phyloP scores from a whole-genome alignment of 2,797 vertebrate species.

The Podarcis lilfordi region DNA sequence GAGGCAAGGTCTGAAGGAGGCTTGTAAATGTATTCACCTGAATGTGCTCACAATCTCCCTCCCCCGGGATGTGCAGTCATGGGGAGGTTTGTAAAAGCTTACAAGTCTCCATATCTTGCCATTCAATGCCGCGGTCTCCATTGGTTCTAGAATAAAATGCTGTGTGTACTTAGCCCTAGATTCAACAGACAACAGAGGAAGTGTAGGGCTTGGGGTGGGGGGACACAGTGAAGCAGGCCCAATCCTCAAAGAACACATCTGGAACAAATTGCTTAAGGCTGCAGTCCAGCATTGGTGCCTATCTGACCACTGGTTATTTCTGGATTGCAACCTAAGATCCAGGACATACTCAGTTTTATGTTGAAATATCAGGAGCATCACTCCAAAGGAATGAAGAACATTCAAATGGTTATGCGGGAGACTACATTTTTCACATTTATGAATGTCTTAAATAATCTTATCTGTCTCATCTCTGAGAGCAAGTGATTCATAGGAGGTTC shows the following conservation, averaged over 20 bases:
- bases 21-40: too few relatives aligned
- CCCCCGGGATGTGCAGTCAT: too few relatives aligned
- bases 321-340: neutral
- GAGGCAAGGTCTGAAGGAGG: too few relatives aligned
- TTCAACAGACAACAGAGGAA: neutral
- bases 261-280: neutral
- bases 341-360: neutral
- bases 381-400: constrained; percentile 3
- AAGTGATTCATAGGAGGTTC: neutral
- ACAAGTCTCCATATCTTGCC: too few relatives aligned
- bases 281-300: neutral
- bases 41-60: too few relatives aligned
- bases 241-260: neutral
- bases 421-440: constrained; percentile 20
- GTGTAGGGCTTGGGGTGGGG: too few relatives aligned
- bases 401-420: constrained; percentile 3
- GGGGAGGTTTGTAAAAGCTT: too few relatives aligned
- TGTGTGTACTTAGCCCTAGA: neutral
- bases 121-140: too few relatives aligned
- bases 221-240: neutral
- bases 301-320: neutral
- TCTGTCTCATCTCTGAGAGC: neutral
- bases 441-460: neutral
- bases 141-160: too few relatives aligned
- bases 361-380: constrained; percentile 12